Percentiles rank a stretch among this genome's conserved stretches.
Conservation (phyloP, 2,113 vertebrate genomes). For the Stegostoma tigrinum region DNA sequence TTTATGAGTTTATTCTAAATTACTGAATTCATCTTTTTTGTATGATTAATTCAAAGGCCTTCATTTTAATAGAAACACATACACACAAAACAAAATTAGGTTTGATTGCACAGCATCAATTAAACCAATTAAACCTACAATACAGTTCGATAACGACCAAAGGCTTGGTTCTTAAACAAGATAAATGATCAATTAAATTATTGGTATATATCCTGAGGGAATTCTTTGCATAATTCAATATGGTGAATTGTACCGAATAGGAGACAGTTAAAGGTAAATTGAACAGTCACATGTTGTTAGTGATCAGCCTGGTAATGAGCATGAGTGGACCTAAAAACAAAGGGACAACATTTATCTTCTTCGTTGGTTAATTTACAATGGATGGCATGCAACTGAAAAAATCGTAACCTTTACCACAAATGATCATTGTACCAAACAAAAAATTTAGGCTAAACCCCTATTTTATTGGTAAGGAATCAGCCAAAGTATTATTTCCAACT, state of each 20-base stretch:
- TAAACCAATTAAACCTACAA: constrained; percentile 4
- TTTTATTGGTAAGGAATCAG: neutral
- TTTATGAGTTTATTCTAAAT: neutral
- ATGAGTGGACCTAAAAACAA: neutral
- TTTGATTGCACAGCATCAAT: neutral
- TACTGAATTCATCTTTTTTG: neutral
- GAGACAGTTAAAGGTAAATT: constrained; percentile 1
- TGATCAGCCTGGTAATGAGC: neutral
- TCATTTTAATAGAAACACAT: neutral
- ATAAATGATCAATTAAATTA: constrained; percentile 24
- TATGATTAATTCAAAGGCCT: neutral
- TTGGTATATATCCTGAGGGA: constrained; percentile 1
- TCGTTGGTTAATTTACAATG: neutral
- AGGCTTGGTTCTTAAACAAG: neutral
- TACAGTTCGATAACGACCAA: neutral
- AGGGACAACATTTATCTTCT: neutral
- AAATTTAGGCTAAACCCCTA: neutral
- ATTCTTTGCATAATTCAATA: neutral
- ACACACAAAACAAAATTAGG: neutral
- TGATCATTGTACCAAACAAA: neutral
- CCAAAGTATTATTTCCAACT: neutral
- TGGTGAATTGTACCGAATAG: neutral
- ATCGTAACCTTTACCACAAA: neutral
- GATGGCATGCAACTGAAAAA: neutral
- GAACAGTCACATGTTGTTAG: neutral